Base-by-base conservation (phyloP, 1,140 invertebrate species). In the Drosophila repletoides region DNA sequence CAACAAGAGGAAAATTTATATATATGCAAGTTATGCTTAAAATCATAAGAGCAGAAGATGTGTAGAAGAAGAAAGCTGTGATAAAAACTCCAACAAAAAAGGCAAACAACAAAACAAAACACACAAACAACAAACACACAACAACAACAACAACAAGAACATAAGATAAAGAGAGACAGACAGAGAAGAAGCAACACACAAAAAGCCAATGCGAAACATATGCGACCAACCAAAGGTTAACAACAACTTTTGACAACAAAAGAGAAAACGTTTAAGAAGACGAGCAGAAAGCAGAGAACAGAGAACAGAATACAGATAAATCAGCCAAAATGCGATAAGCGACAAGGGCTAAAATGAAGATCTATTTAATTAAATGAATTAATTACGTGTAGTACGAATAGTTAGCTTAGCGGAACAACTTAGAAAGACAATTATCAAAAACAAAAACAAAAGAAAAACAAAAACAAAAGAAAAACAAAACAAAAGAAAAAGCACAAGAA, bases 1-100 rank as follows among this genome's bases (percentile, higher is more conserved):
- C 38, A 69, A 69, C 28, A 60, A 66, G 33, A 70, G 46, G 24
- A 65, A 43, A 43, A 56, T 51, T 53, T 52, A 72, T 67, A 40
- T 72, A 79, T 84, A 84, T 84, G 79, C 79, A 84, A 84, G 79
- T 84, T 84, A 84, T 84, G 79, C 79, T 86, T 84, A 86, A 77
- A 63, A 58, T 61, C 69, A 74, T 60, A 77, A 77, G 79, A 84
- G 70, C 79, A 84, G 66, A 61, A 53, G 67, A 67, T 86, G 61
- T 69, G 48, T 56, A 53, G 51, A 80, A 63, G n/a, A 76, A 59
- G 70, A 84, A 56, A 86, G 80, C 80, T 84, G 80, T 84, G 80
- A 84, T 84, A 84, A 45, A 72, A 64, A 53, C 24, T 46, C 22
- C 45, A 59, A 51, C 36, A 63, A 64, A 69, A 43, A 74, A 56